Evolutionary conservation across 2,888 invertebrate genomes (phyloP).

Genomic region (Caenorhabditis imperialis): DNA sequence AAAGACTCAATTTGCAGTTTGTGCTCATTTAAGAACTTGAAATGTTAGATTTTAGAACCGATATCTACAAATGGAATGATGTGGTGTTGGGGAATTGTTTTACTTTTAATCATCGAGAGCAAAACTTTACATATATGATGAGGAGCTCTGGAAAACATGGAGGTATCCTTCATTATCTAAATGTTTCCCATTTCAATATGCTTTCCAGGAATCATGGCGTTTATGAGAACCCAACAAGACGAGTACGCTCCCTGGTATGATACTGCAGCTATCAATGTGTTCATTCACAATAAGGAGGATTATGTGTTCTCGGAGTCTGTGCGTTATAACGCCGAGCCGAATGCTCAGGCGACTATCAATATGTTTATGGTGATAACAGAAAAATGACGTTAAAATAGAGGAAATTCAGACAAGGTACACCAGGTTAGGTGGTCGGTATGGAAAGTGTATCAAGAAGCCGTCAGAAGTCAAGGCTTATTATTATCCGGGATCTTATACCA

Average conservation of each 20-base stretch:
- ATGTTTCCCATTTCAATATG: not conserved
- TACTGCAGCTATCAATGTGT: slow-evolving; percentile 61
- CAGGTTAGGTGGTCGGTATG: slow-evolving; percentile 62
- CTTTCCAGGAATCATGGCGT: slow-evolving; percentile 50
- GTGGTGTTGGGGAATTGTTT: slow-evolving; percentile 66
- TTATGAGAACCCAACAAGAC: slow-evolving; percentile 57
- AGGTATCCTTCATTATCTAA: slow-evolving; percentile 31
- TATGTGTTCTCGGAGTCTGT: slow-evolving; percentile 66
- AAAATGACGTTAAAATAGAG: too few relatives aligned
- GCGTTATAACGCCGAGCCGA: slow-evolving; percentile 59
- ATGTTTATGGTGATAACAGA: slow-evolving; percentile 30
- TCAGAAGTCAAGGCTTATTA: slow-evolving; percentile 65
- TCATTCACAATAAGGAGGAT: slow-evolving; percentile 61
- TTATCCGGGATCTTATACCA: slow-evolving; percentile 63
- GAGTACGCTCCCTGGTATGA: slow-evolving; percentile 67
- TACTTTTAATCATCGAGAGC: slow-evolving; percentile 63
- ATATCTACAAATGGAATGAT: slow-evolving; percentile 62
- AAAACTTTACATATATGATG: slow-evolving; percentile 37
- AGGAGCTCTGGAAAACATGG: slow-evolving; percentile 54
- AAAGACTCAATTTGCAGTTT: slow-evolving; percentile 51
- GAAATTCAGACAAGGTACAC: slow-evolving; percentile 55
- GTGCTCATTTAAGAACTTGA: not conserved
- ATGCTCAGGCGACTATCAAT: slow-evolving; percentile 44
- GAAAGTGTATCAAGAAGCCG: slow-evolving; percentile 60
- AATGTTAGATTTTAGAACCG: slow-evolving; percentile 30